Base-by-base conservation (phyloP, 2,888 invertebrate species). In the Ariolimax columbianus region DNA sequence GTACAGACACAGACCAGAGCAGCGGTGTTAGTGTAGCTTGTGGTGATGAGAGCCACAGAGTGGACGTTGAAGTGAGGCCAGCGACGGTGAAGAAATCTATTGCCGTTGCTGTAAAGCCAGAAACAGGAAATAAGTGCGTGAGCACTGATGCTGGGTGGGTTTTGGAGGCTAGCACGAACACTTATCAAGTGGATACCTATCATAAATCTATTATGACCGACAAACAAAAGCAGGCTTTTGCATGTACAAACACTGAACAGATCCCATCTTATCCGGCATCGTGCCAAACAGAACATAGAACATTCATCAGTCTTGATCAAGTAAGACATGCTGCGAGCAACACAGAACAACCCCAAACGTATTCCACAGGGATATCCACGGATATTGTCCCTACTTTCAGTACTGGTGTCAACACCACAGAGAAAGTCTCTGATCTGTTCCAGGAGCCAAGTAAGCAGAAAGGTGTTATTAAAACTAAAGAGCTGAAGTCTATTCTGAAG, bases 41-140 rank as follows among this genome's bases (percentile, higher is more conserved):
- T 77, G 92, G 93, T 33, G 91, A 91, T 43, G 91, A 92, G 84
- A 77, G 84, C 38, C 82, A 83, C n/a, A 89, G 91, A 33, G 87
- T 93, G 26, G 93, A 94, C 86, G 92, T 93, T 47, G 91, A 91
- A 17, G 89, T 93, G 6, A 88, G 90, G 55, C 89, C 90, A 23
- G 89, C 89, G 33, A 90, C 90, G 14, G 86, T 88, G 14, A 92
- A 88, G 78, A 90, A 91, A 63, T 90, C 92, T 40, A 88, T 93
- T 36, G 92, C 92, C 77, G 73, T 91, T 38, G 91, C 90, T 73
- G 91, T 90, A 40, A 88, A 90, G 77, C 93, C 93, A 33, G 89
- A 89, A 19, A 86, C 88, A 19, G 88, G 88, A 40, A 89, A 91
- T 79, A 88, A 90, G 40, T 85, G 88, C 75, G 87, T 87, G 3